A percentile compares a stretch with the other conserved stretches of the same genome.
phyloP scores from a whole-genome alignment of 64 coral and sea anemone genomes.

The Porites lutea region DNA sequence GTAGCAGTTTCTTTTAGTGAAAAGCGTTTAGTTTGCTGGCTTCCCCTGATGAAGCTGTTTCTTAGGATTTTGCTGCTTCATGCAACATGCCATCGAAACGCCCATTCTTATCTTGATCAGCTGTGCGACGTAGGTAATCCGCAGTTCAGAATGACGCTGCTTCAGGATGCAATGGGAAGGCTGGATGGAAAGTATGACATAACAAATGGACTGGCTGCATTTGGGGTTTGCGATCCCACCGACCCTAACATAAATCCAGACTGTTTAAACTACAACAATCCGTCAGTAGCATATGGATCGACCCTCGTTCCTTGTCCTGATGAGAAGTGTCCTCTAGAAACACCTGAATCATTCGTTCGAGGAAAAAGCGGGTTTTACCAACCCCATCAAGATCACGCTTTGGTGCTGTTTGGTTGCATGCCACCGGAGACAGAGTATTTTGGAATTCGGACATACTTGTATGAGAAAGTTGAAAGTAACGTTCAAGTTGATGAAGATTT shows the following conservation, averaged over 20 bases:
- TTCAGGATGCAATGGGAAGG: not conserved
- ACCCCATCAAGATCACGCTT: constrained; percentile 20
- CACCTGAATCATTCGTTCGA: not conserved
- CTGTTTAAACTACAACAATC: constrained; percentile 9
- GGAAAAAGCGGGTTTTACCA: constrained; percentile 15
- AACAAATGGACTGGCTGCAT: not conserved
- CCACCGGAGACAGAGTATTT: constrained; percentile 21
- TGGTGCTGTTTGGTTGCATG: constrained; percentile 6
- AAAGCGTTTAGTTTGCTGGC: too few relatives aligned
- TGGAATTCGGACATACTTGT: constrained; percentile 24
- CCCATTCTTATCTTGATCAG: not conserved
- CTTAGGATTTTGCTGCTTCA: too few relatives aligned
- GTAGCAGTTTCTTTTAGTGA: too few relatives aligned
- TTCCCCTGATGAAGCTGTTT: too few relatives aligned
- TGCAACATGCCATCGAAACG: not conserved
- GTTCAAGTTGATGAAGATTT: not conserved
- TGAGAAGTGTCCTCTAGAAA: constrained; percentile 11
- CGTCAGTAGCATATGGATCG: constrained; percentile 13
- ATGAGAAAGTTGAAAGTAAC: not conserved
- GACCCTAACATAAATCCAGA: constrained; percentile 34
- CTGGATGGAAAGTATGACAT: not conserved
- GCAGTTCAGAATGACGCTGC: not conserved
- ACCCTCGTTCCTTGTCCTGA: constrained; percentile 20
- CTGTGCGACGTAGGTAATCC: not conserved
- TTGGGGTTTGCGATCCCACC: constrained; percentile 35